phyloP scores from a whole-genome alignment of 2,797 vertebrate species.

The Hippocampus kuda region DNA sequence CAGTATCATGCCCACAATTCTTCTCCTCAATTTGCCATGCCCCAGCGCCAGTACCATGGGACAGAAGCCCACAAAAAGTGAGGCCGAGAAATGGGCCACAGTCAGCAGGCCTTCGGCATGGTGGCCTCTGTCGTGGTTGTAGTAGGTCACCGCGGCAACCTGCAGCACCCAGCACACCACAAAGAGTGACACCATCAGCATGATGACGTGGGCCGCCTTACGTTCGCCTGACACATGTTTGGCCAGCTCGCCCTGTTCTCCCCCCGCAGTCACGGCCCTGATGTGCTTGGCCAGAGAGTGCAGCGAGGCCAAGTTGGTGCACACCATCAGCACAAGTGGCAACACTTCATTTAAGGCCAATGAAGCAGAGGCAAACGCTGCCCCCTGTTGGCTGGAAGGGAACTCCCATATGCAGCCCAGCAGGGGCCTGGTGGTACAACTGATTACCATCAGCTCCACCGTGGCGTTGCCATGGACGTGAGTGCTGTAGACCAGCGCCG shows the following conservation, averaged over 20 bases:
- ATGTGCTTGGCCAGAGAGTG: slow-evolving; percentile 67
- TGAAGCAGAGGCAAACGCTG: slow-evolving; percentile 62
- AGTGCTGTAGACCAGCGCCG: slow-evolving; percentile 64
- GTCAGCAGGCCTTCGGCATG: slow-evolving; percentile 63
- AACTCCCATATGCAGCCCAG: slow-evolving; percentile 74
- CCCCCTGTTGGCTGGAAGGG: slow-evolving; percentile 53
- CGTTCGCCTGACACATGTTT: slow-evolving; percentile 60
- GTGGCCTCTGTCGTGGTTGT: slow-evolving; percentile 65
- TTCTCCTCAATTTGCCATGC: slow-evolving; percentile 69
- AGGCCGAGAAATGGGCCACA: slow-evolving; percentile 69
- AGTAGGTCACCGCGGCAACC: slow-evolving; percentile 70
- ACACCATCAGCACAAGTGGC: slow-evolving; percentile 70
- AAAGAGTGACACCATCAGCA: slow-evolving; percentile 65
- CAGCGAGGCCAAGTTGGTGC: slow-evolving; percentile 66
- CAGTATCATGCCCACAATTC: slow-evolving; percentile 48
- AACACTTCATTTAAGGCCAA: slow-evolving; percentile 68
- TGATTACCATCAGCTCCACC: slow-evolving; percentile 71
- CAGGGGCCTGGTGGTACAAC: slow-evolving; percentile 69
- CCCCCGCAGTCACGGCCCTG: slow-evolving; percentile 45
- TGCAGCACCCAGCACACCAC: slow-evolving; percentile 73
- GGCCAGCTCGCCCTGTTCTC: slow-evolving; percentile 47
- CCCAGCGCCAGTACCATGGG: slow-evolving; percentile 71
- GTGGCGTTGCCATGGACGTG: slow-evolving; percentile 60
- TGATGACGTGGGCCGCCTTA: slow-evolving; percentile 70
- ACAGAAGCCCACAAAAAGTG: slow-evolving; percentile 72